A percentile compares a stretch with the other conserved stretches of the same genome.
Evolutionary conservation across 2,797 vertebrate genomes (phyloP).

Genomic region (Smutsia temminckii): DNA sequence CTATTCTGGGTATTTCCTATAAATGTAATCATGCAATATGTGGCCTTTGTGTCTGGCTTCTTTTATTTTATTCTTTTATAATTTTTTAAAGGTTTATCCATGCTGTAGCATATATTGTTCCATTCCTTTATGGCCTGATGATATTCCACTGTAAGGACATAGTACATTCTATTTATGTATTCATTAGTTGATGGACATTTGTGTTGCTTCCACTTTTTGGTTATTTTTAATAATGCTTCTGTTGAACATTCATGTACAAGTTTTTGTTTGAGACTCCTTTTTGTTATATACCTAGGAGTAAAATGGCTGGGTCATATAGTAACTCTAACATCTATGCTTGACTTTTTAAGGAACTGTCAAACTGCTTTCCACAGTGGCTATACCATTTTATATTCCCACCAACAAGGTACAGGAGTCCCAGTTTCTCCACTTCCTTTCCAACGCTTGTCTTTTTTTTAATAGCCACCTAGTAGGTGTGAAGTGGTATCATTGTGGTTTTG

Average conservation of each 20-base stretch:
- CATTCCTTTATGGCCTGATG: neutral
- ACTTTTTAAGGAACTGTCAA: neutral
- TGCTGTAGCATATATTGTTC: neutral
- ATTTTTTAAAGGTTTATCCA: neutral
- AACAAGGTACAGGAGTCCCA: neutral
- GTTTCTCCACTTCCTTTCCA: neutral
- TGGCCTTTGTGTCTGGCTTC: neutral
- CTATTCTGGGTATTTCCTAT: neutral
- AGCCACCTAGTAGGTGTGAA: neutral
- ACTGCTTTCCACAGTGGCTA: neutral
- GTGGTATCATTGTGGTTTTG: neutral
- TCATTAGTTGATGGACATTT: neutral
- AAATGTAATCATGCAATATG: neutral
- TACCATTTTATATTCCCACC: neutral
- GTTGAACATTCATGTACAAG: neutral
- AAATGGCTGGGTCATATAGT: neutral
- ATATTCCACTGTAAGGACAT: neutral
- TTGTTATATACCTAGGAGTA: neutral
- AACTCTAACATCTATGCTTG: neutral
- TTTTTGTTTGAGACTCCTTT: neutral
- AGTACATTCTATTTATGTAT: neutral
- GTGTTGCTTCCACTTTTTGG: neutral
- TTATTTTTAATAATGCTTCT: neutral
- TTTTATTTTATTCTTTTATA: neutral
- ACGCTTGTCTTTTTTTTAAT: neutral